Base-by-base conservation (phyloP, 1,140 invertebrate genomes). In the Bombyx mandarina region DNA sequence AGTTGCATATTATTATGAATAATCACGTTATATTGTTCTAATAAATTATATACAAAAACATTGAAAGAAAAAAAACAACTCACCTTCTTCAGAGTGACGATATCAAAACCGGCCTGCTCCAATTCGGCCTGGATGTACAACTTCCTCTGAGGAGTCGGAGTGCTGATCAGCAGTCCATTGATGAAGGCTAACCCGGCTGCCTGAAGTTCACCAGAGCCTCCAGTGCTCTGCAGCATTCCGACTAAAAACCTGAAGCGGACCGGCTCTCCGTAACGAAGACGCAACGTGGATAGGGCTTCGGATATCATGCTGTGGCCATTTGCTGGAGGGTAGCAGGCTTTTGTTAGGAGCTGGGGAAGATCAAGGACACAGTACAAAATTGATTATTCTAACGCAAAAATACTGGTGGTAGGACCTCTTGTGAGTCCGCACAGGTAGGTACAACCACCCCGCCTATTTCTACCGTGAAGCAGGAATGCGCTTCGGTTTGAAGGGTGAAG, bases 41-140 rank as follows among this genome's bases (percentile, higher is more conserved):
- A 3, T 35, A 35, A 35, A 35, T 35, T 35, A 3, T 35, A 35
- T 5, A 35, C 26, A 35, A 35, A 35, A 35, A 35, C 4, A 35
- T 3, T 35, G 26, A 35, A 35, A 3, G 26, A 35, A 2, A 35
- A 35, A 35, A 35, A 35, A 35, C 8, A 52, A 49, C 12, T 6
- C 49, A 71, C 68, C 90, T 95, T 93, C 73, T 92, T 91, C 43
- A 97, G 83, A 45, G 89, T 88, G 43, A 90, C 81, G 6, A 93
- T 89, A 67, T 96, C 93, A 54, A 96, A 91, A 7, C 95, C 95
- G 18, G 95, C 95, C 75, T 95, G 94, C 67, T 94, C 93, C 42
- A 97, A 82, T 80, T 97, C 95, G 7, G 96, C 95, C 86, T 98
- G 97, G 51, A 98, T 92, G 79, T 97, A 97, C 8, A 98, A 90